A percentile compares a stretch with the other conserved stretches of the same genome.
phyloP scores from a whole-genome alignment of 2,888 invertebrate species.

The Phytoseiulus persimilis region DNA sequence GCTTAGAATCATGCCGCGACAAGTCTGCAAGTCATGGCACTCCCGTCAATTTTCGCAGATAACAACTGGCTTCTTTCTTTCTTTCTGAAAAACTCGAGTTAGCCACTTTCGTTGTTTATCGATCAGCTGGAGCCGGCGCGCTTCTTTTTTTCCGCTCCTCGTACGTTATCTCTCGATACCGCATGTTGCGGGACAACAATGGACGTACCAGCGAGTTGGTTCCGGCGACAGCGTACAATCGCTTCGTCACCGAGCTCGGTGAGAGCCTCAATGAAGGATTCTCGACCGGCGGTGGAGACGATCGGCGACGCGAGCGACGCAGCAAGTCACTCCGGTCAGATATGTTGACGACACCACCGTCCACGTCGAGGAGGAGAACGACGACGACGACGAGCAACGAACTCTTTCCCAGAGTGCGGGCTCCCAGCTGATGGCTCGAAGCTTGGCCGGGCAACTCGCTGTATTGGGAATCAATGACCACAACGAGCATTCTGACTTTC shows the following conservation, averaged over 20 bases:
- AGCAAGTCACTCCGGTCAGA: neutral
- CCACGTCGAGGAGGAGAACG: neutral
- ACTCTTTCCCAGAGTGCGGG: neutral
- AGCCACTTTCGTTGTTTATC: neutral
- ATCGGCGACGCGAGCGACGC: neutral
- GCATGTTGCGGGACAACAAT: neutral
- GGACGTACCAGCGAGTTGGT: neutral
- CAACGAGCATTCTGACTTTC: neutral
- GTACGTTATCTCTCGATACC: neutral
- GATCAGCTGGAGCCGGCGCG: neutral
- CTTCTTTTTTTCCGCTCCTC: neutral
- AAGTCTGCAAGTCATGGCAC: no score
- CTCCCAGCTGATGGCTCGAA: neutral
- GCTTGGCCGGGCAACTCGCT: neutral
- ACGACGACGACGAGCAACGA: neutral
- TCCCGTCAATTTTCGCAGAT: no score
- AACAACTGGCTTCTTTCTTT: neutral
- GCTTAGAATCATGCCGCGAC: no score
- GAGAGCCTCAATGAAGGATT: neutral
- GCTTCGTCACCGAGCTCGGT: neutral
- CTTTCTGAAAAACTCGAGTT: neutral
- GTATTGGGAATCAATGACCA: conserved; percentile 5
- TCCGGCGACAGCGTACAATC: neutral
- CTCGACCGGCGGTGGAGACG: neutral
- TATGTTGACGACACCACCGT: neutral